These are phyloP conservation scores for Alectura lathami DNA, from an alignment of 2,113 vertebrate species.

Conservation along the genomic window DNA sequence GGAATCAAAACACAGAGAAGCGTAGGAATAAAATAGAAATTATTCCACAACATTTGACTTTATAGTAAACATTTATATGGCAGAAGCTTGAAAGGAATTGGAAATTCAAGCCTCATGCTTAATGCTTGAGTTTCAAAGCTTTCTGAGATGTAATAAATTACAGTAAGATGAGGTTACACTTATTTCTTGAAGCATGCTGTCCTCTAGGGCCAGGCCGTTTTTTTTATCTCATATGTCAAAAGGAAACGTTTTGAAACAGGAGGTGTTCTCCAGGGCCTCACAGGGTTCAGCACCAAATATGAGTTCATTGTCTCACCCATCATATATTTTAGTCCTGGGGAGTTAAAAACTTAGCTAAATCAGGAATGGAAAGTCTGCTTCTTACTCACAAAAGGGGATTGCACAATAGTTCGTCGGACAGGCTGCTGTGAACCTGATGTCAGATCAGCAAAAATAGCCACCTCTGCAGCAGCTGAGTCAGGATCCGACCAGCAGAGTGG, in stretches of 20 bases:
- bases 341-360: constrained; percentile 67
- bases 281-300: constrained; percentile 23
- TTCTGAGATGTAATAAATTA: not conserved
- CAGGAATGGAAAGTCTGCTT: constrained; percentile 74
- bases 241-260: constrained; percentile 39
- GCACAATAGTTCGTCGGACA: constrained; percentile 48
- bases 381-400: constrained; percentile 23
- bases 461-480: constrained; percentile 55
- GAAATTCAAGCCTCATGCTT: not conserved
- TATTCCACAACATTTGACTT: not conserved
- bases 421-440: constrained; percentile 75
- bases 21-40: constrained; percentile 12
- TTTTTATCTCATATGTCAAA: constrained; percentile 40
- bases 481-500: not conserved
- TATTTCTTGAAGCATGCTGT: constrained; percentile 26
- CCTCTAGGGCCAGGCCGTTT: not conserved
- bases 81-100: constrained; percentile 22
- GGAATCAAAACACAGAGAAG: not conserved
- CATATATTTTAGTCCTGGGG: constrained; percentile 35
- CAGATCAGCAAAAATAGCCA: constrained; percentile 79
- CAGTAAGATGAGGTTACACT: constrained; percentile 33
- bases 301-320: constrained; percentile 50
- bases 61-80: not conserved
- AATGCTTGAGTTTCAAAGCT: constrained; percentile 18
- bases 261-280: not conserved